Evolutionary conservation across 2,113 vertebrate species (phyloP), one percentile per base, ranked within the genome.

Genomic region (Tragelaphus strepsiceros): DNA sequence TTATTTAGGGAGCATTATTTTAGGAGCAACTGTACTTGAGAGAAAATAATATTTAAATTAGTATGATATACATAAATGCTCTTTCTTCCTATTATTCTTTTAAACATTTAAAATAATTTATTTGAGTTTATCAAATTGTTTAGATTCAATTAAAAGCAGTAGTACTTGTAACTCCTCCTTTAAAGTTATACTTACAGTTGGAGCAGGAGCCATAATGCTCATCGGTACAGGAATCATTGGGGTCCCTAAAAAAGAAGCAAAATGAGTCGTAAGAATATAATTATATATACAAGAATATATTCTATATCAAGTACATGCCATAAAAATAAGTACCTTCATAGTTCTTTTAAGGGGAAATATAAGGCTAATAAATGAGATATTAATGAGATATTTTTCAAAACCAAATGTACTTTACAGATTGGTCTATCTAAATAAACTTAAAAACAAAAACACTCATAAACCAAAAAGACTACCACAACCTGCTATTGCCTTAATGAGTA

Each of bases 191-290:
- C 99, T 99, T 99, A 99, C 99, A 96, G 99, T 98, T 24, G 99
- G 99, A 90, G 99, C 98, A 91, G 99, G 99, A 91, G 99, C 98
- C 99, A 99, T 99, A 98, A 99, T 99, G 97, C 99, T 99, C 99
- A 99, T 99, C 93, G 99, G 99, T 96, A 99, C 99, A 97, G 99
- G 99, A 99, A 99, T 99, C 99, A 99, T 99, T 84, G 99, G 99
- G 35, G 99, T 98, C 94, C 99, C 99, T 99, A 95, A 81, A 26
- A 95, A 96, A 97, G 78, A 95, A 80, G 7, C 6, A 83, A 11
- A 91, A 30, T 61, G 13, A 94, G 17, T 53, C 21, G 39, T 96
- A 92, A 95, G 15, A 90, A 90, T 30, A 90, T 22, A 35, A 58
- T 78, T 62, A 92, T 8, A 53, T 7, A 95, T 26, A 96, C 11